These are phyloP conservation scores for Aptenodytes forsteri DNA, from an alignment of 2,113 vertebrate species.

Conservation along the genomic window DNA sequence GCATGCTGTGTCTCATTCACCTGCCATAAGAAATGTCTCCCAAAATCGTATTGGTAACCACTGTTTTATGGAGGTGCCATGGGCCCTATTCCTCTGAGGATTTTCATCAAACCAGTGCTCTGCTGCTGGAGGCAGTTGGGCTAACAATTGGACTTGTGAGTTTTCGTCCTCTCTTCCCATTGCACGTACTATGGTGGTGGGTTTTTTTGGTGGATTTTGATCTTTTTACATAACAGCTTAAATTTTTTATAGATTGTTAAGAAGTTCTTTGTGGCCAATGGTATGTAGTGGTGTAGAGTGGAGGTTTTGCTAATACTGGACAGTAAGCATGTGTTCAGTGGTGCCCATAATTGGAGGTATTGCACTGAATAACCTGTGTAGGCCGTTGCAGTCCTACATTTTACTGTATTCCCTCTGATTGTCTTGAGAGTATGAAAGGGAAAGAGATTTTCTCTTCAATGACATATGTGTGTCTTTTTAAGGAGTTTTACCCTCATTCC, in stretches of 20 bases:
- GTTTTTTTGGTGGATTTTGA: background rate
- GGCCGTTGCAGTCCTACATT: background rate
- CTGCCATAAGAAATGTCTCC: background rate
- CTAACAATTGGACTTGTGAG: background rate
- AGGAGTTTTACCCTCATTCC: background rate
- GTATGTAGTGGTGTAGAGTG: background rate
- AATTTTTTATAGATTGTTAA: background rate
- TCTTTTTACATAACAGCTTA: background rate
- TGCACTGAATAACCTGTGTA: rapidly evolving
- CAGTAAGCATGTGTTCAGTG: background rate
- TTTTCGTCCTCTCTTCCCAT: background rate
- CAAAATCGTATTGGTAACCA: background rate
- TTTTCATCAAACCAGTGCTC: background rate
- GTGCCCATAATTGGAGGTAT: background rate
- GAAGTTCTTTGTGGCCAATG: background rate
- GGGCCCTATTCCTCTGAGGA: background rate
- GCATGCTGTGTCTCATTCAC: background rate
- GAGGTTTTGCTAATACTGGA: background rate
- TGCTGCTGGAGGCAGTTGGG: background rate
- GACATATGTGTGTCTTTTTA: background rate
- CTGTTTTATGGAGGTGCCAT: background rate
- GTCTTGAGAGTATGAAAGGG: background rate
- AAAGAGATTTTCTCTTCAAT: background rate
- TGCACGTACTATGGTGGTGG: background rate
- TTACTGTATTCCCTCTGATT: background rate